These are phyloP conservation scores for Peucedramus taeniatus DNA, from an alignment of 2,113 vertebrate species.

Conservation along the genomic window DNA sequence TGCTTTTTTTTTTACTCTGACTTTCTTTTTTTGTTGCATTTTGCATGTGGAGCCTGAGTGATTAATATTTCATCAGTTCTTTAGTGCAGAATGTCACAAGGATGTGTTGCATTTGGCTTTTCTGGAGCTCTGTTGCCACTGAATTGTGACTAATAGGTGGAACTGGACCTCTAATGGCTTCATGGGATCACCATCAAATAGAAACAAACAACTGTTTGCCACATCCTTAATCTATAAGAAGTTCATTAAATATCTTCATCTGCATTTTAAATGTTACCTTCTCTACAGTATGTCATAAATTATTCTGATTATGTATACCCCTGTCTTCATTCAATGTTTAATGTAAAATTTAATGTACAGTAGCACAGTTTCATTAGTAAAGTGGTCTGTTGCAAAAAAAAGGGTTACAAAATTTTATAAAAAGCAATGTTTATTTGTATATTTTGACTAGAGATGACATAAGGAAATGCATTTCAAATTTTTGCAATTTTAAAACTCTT, in stretches of 20 bases:
- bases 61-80: conserved; percentile 75
- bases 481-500: not conserved
- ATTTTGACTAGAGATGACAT: not conserved
- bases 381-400: not conserved
- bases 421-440: not conserved
- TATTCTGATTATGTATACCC: conserved; percentile 10
- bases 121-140: conserved; percentile 13
- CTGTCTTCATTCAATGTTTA: not conserved
- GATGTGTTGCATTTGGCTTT: conserved; percentile 31
- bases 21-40: conserved; percentile 63
- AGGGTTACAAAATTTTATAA: not conserved
- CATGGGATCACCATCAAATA: conserved; percentile 30
- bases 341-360: not conserved
- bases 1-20: conserved; percentile 37
- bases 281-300: not conserved
- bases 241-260: conserved; percentile 61
- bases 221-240: conserved; percentile 67
- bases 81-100: conserved; percentile 34
- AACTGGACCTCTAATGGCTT: conserved; percentile 33
- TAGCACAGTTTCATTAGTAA: not conserved
- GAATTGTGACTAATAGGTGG: conserved; percentile 59
- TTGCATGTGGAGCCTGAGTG: conserved; percentile 52
- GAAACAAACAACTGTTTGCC: conserved; percentile 63
- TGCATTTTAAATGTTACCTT: conserved; percentile 50
- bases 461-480: not conserved